Evolutionary conservation across 37 sponge, comb jelly and placozoan species (phyloP).

Genomic region (Eunapius fragilis): DNA sequence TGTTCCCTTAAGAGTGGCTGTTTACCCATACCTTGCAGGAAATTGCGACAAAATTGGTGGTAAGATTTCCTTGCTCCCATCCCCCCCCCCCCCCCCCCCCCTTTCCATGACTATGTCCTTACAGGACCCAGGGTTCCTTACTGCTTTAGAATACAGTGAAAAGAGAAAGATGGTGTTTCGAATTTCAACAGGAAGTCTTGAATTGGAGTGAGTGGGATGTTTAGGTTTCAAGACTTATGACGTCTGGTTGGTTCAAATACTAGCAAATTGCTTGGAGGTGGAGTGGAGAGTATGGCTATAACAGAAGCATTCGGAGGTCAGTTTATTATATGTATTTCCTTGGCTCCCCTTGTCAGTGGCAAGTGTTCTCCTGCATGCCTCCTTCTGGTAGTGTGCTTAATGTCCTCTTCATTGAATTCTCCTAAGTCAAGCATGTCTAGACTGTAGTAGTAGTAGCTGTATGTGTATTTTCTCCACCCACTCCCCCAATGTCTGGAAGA

Average conservation of each 20-base stretch:
- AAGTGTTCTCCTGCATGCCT: too few relatives aligned
- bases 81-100: too few relatives aligned
- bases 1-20: neutral
- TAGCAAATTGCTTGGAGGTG: conserved; percentile 68
- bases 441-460: too few relatives aligned
- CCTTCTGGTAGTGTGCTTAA: too few relatives aligned
- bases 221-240: too few relatives aligned
- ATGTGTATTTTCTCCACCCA: too few relatives aligned
- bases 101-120: neutral
- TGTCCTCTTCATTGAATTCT: too few relatives aligned
- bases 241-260: neutral
- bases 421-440: too few relatives aligned
- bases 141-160: conserved; percentile 98
- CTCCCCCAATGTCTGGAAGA: too few relatives aligned
- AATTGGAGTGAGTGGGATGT: conserved; percentile 84
- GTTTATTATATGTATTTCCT: too few relatives aligned
- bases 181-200: conserved; percentile 92
- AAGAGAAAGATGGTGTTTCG: conserved; percentile 90
- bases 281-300: conserved; percentile 99
- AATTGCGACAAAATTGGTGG: conserved; percentile 61
- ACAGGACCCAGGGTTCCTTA: conserved; percentile 89
- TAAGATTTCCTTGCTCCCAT: conserved; percentile 14
- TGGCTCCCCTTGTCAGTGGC: too few relatives aligned
- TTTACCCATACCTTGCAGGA: conserved; percentile 43
- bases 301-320: conserved; percentile 99